Conservation (phyloP, 2,797 vertebrate species). For the Darevskia mixta region DNA sequence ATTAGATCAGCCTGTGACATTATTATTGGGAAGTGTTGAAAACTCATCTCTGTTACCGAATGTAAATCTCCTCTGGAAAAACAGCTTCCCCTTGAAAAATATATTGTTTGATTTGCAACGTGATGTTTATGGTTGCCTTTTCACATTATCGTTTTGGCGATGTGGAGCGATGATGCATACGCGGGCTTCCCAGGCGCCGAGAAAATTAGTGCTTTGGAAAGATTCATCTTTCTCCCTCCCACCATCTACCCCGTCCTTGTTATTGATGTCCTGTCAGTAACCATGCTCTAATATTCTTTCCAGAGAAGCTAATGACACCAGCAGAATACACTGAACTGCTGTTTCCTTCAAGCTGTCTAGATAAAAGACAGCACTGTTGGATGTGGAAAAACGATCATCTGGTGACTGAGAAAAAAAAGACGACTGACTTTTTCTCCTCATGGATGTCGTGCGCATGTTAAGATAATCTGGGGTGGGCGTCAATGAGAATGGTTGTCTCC, state of each 20-base stretch:
- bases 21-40: constrained; percentile 30
- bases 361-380: constrained; percentile 52
- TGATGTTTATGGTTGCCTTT: neutral
- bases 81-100: constrained; percentile 15
- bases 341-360: constrained; percentile 35
- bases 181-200: constrained; percentile 10
- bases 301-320: constrained; percentile 51
- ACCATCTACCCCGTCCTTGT: neutral
- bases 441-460: neutral
- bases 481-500: neutral
- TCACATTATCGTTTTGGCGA: constrained; percentile 1
- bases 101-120: neutral
- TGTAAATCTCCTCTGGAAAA: constrained; percentile 21
- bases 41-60: accelerated
- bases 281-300: constrained; percentile 45
- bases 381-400: neutral
- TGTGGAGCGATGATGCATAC: neutral
- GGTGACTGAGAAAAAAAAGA: neutral
- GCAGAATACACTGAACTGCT: constrained; percentile 53
- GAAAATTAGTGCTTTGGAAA: constrained; percentile 53
- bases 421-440: neutral
- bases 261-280: constrained; percentile 50
- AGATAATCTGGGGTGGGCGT: neutral
- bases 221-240: constrained; percentile 41
- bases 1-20: accelerated